Evolutionary conservation across 2,888 invertebrate species (phyloP).

Genomic region (Eristalis pertinax): DNA sequence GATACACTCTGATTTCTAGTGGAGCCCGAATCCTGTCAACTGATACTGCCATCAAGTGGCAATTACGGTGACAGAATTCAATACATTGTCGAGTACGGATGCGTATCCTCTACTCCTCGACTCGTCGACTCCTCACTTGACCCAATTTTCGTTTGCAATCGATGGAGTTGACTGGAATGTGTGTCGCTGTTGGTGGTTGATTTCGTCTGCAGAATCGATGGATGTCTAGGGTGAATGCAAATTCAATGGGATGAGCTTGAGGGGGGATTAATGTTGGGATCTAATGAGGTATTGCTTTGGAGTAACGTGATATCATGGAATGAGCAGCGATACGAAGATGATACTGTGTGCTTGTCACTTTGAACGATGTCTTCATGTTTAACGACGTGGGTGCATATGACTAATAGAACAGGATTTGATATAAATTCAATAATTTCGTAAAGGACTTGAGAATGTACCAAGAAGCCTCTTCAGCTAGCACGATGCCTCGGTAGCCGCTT

Average conservation of each 20-base stretch:
- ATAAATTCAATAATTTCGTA: too few species aligned
- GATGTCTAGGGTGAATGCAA: not conserved
- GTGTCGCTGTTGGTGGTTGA: not conserved
- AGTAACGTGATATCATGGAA: not conserved
- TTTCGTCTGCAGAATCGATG: not conserved
- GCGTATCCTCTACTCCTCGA: not conserved
- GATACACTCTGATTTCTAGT: not conserved
- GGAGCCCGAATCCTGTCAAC: slow-evolving; percentile 19
- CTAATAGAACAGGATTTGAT: too few species aligned
- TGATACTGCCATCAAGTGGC: slow-evolving; percentile 34
- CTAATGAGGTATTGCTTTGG: not conserved
- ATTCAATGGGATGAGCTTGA: not conserved
- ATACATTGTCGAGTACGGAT: slow-evolving; percentile 8
- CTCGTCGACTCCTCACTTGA: not conserved
- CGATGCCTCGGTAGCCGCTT: too few species aligned
- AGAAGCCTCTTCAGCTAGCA: too few species aligned
- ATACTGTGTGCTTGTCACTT: not conserved
- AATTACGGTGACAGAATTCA: slow-evolving; percentile 39
- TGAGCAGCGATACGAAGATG: not conserved
- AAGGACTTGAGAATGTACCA: too few species aligned
- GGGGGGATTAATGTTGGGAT: not conserved
- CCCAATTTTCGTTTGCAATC: not conserved
- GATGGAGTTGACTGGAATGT: not conserved
- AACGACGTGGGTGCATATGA: too few species aligned
- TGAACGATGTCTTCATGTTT: too few species aligned